Base-by-base conservation (phyloP, 2,888 invertebrate species). In the Tenthredo livida region DNA sequence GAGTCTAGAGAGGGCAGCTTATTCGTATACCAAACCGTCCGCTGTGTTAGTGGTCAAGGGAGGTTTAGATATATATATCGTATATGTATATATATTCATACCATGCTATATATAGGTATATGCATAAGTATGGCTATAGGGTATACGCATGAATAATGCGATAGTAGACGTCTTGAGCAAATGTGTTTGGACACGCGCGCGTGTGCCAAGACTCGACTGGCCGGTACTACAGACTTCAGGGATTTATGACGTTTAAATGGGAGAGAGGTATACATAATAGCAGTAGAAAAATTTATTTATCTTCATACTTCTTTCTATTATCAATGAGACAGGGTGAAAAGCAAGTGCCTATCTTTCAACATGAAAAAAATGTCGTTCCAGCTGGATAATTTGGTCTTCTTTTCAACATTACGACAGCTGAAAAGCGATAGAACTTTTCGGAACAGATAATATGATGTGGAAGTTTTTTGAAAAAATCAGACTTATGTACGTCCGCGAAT, bases 181-280 rank as follows among this genome's bases (percentile, higher is more conserved):
- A 73, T 73, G 43, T 73, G 73, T 73, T 73, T 73, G 73, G 43
- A 73, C 40, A 73, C 73, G 73, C 73, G 40, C 73, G 43, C 43
- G 25, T 73, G n/a, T 43, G 73, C 29, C 25, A 29, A 12, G 43
- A 73, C 73, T 67, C 33, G 33, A 29, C 67, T 67, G 29, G 25
- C 25, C 73, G 43, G 25, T 73, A 43, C 43, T 73, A 43, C 43
- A 15, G n/a, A 73, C 40, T 21, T 73, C 21, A 29, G 21, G 21
- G 73, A 43, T 43, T 73, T 43, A 73, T 12, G 73, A 43, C 10
- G 73, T 73, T 67, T 33, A 15, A 33, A 67, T 67, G 33, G 67
- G 1, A 17, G 12, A 67, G 33, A 33, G 2, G 12, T 33, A 33
- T 17, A 33, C 12, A 6, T 17, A 33, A 67, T 29, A 0, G 6